phyloP scores from a whole-genome alignment of 2,797 vertebrate genomes.

The Podarcis siculus region DNA sequence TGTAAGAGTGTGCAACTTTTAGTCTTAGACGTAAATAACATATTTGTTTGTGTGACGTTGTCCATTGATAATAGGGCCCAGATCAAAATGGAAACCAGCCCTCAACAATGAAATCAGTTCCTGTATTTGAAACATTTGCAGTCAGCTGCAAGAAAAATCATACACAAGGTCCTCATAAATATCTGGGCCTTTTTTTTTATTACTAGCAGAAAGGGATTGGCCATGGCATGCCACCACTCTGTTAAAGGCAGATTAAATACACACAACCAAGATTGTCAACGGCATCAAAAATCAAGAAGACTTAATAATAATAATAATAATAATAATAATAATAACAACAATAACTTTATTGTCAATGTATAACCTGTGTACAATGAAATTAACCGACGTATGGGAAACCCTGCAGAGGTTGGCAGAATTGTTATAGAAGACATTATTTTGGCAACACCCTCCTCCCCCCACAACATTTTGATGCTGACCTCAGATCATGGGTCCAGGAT shows the following conservation, averaged over 20 bases:
- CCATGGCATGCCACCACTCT: constrained; percentile 53
- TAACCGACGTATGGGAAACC: constrained; percentile 9
- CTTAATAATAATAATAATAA: neutral
- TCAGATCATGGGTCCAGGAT: neutral
- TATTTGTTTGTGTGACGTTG: constrained; percentile 67
- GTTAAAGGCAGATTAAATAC: constrained; percentile 67
- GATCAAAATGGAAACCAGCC: constrained; percentile 68
- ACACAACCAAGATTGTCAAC: constrained; percentile 37
- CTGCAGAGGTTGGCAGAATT: neutral
- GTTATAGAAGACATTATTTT: neutral
- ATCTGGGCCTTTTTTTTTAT: constrained; percentile 59
- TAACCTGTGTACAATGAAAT: too few species aligned
- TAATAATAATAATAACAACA: too few species aligned
- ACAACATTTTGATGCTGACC: neutral
- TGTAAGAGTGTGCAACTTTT: constrained; percentile 54
- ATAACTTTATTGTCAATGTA: too few species aligned
- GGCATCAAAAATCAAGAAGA: constrained; percentile 31
- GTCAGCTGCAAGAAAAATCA: constrained; percentile 71
- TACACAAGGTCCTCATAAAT: constrained; percentile 56
- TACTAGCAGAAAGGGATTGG: constrained; percentile 64
- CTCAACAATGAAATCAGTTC: constrained; percentile 65
- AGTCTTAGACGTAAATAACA: constrained; percentile 55
- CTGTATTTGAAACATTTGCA: constrained; percentile 51
- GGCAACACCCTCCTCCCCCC: neutral
- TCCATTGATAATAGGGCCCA: constrained; percentile 65